Percentiles rank a stretch among this genome's conserved stretches.
Conservation (phyloP, 2,797 vertebrate genomes). For the Poeciliopsis turneri region DNA sequence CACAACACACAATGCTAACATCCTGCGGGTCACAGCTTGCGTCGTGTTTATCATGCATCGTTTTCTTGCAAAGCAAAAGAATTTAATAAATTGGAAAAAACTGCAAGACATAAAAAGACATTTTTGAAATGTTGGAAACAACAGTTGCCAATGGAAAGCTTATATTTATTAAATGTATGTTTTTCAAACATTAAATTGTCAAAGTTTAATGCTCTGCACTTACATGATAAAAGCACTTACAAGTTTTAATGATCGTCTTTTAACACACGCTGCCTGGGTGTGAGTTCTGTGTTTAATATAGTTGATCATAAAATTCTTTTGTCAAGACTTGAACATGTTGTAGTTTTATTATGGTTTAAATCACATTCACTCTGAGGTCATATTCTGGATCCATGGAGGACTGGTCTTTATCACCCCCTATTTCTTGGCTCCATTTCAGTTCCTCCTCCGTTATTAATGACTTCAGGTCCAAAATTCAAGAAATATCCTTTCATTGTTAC, state of each 20-base stretch:
- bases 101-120: constrained; percentile 30
- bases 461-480: neutral
- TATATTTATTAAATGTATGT: neutral
- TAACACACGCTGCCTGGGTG: neutral
- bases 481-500: neutral
- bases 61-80: constrained; percentile 43
- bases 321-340: neutral
- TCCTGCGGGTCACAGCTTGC: constrained; percentile 43
- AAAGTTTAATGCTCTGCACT: constrained; percentile 53
- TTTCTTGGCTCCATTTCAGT: neutral
- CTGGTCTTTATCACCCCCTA: neutral
- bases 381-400: neutral
- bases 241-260: neutral
- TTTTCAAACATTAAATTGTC: neutral
- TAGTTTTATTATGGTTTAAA: neutral
- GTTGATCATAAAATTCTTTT: neutral
- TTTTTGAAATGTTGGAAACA: constrained; percentile 18
- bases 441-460: neutral
- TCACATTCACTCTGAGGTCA: neutral
- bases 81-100: constrained; percentile 31
- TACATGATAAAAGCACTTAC: constrained; percentile 44
- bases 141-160: neutral
- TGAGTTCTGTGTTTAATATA: neutral
- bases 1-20: constrained; percentile 48
- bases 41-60: constrained; percentile 49